A percentile compares a stretch with the other conserved stretches of the same genome.
Conservation (phyloP, 2,113 vertebrate species). For the Mustela lutreola region DNA sequence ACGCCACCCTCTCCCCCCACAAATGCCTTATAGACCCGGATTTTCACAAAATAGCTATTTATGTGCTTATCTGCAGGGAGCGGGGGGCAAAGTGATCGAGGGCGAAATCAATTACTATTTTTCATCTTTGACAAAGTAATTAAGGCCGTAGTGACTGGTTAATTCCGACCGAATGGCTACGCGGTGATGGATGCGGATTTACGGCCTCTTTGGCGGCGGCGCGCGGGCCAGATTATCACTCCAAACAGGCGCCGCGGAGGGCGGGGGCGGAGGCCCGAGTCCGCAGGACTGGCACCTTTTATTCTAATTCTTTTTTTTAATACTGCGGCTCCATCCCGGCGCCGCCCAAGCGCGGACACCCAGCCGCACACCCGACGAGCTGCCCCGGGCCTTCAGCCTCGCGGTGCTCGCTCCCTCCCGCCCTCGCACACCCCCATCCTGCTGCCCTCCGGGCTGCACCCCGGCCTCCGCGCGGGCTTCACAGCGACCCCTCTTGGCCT, state of each 20-base stretch:
- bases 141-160: constrained; percentile 89
- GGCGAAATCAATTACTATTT: constrained; percentile 96
- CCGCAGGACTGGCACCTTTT: neutral
- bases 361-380: neutral
- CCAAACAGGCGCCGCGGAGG: constrained; percentile 67
- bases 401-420: neutral
- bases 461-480: neutral
- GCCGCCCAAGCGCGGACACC: neutral
- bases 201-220: constrained; percentile 80
- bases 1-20: neutral
- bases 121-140: constrained; percentile 98
- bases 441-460: neutral
- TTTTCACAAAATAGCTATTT: constrained; percentile 57
- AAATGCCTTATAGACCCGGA: neutral
- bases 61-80: constrained; percentile 78
- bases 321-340: neutral
- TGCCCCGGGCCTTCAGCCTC: neutral
- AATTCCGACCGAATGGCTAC: constrained; percentile 87
- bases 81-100: constrained; percentile 74
- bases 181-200: constrained; percentile 89
- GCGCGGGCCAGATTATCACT: constrained; percentile 81
- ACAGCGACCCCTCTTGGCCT: neutral
- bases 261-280: neutral
- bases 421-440: neutral
- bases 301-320: neutral